phyloP scores from a whole-genome alignment of 2,113 vertebrate genomes.

The Corydoras maculifer region DNA sequence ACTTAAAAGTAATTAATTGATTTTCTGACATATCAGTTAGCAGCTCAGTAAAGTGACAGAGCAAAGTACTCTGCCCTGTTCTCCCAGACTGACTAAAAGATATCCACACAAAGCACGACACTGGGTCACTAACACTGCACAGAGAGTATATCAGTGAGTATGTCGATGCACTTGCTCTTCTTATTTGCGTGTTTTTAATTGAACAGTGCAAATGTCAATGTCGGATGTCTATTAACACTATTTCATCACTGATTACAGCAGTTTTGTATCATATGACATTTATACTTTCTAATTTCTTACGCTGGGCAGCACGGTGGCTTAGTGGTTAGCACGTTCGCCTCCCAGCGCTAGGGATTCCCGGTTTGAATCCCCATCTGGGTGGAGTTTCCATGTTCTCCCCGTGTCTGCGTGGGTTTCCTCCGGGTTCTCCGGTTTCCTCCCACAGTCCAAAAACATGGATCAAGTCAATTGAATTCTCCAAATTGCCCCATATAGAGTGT shows the following conservation, averaged over 20 bases:
- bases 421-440: too few relatives aligned
- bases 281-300: too few relatives aligned
- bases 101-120: slow-evolving; percentile 16
- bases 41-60: slow-evolving; percentile 73
- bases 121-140: slow-evolving; percentile 22
- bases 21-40: slow-evolving; percentile 99
- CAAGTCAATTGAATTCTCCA: too few relatives aligned
- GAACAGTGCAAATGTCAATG: background rate
- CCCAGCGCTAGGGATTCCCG: too few relatives aligned
- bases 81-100: slow-evolving; percentile 26
- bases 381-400: too few relatives aligned
- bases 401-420: too few relatives aligned
- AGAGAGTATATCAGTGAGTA: slow-evolving; percentile 1
- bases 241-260: background rate
- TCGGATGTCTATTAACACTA: slow-evolving; percentile 45
- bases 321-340: too few relatives aligned
- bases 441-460: too few relatives aligned
- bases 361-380: too few relatives aligned
- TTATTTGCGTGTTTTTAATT: slow-evolving; percentile 1
- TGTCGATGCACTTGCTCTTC: background rate
- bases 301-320: too few relatives aligned
- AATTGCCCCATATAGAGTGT: too few relatives aligned
- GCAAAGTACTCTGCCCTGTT: slow-evolving; percentile 52
- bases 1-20: slow-evolving; percentile 99
- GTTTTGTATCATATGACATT: too few relatives aligned